A percentile compares a stretch with the other conserved stretches of the same genome.
Evolutionary conservation across 2,888 invertebrate genomes (phyloP).

Genomic region (Caenorhabditis sp.): DNA sequence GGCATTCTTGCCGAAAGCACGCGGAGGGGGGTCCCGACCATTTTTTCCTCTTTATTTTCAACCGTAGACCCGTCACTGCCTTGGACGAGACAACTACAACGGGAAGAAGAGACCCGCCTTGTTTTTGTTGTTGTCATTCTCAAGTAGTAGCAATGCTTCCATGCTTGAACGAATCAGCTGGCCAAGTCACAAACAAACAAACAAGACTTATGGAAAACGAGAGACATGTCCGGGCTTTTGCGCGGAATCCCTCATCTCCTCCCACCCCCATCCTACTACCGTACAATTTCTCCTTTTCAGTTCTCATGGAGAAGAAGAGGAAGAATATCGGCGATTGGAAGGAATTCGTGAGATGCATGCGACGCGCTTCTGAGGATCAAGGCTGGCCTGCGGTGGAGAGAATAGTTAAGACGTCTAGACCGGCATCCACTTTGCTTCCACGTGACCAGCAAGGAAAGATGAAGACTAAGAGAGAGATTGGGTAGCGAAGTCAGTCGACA

Average conservation of each 20-base stretch:
- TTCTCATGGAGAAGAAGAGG: background rate
- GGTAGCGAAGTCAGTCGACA: constrained; percentile 14
- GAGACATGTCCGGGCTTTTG: constrained; percentile 26
- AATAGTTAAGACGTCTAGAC: constrained; percentile 49
- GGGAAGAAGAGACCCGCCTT: constrained; percentile 41
- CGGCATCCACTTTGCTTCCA: constrained; percentile 44
- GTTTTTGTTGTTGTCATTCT: constrained; percentile 64
- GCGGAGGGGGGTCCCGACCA: constrained; percentile 28
- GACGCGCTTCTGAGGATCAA: too few relatives aligned
- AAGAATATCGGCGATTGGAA: background rate
- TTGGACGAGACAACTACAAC: constrained; percentile 47
- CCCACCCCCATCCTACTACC: constrained; percentile 5
- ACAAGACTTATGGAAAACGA: constrained; percentile 43
- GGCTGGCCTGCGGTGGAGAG: background rate
- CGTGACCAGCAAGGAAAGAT: constrained; percentile 44
- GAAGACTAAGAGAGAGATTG: constrained; percentile 34
- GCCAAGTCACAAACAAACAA: constrained; percentile 61
- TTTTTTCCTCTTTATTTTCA: background rate
- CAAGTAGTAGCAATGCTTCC: constrained; percentile 58
- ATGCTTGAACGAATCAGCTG: constrained; percentile 64
- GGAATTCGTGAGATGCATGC: too few relatives aligned
- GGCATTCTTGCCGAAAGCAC: constrained; percentile 20
- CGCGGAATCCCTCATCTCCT: constrained; percentile 3
- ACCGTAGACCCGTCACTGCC: constrained; percentile 26
- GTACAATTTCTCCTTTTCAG: constrained; percentile 20